Base-by-base conservation (phyloP, 1,140 invertebrate species). In the Phocides pigmalion region DNA sequence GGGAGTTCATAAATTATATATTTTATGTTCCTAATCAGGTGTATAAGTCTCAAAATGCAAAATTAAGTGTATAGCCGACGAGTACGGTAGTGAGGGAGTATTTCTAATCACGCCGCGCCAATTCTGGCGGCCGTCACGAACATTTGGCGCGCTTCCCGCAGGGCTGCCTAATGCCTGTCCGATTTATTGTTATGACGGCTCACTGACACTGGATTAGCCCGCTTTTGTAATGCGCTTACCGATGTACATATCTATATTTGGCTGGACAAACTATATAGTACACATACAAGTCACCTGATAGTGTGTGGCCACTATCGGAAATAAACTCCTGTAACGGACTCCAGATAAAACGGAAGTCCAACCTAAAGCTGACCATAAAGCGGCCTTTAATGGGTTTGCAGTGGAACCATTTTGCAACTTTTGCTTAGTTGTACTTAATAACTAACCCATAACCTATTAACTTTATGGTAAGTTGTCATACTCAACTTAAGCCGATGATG, bases 31-130 rank as follows among this genome's bases (percentile, higher is more conserved):
- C n/a, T 4, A 39, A 2, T 39, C 4, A 3, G 4, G 15, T 11
- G 12, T 17, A 3, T 35, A 35, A 14, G 28, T 11, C n/a, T 12
- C 32, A 14, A 39, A 50, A 47, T 53, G 15, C 9, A 11, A 0
- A 32, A n/a, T 28, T 25, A 25, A 51, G 20, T n/a, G n/a, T 15
- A 59, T 64, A 58, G 35, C 37, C n/a, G 32, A 17, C 22, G 44
- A 37, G 41, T n/a, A 19, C 32, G 35, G 35, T 25, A 64, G 39
- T 46, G 46, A 42, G 47, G 62, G 68, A 81, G 72, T 79, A 81
- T 79, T 83, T 86, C 76, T 83, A 86, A 84, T 87, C 82, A 82
- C 81, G 73, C 75, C 75, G 62, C 64, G 61, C 66, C 79, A 77
- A 72, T 77, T 76, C 73, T 69, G 75, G 44, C 68, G 72, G 72